Percentiles rank a stretch among this genome's conserved stretches.
Conservation (phyloP, 1,140 invertebrate species). For the Calosoma granatense region DNA sequence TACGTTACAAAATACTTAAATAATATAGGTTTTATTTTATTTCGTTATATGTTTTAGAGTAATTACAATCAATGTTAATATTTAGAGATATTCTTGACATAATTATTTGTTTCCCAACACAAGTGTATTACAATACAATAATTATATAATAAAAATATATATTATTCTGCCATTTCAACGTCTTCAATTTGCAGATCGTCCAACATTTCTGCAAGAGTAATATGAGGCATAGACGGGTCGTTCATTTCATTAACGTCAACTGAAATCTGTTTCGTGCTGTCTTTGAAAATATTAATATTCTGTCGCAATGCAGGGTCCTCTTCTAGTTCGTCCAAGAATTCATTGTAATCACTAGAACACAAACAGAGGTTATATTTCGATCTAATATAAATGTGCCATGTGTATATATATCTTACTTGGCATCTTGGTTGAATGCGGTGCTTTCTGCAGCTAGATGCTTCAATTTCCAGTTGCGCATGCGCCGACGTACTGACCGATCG, state of each 20-base stretch:
- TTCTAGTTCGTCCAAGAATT: constrained; percentile 96
- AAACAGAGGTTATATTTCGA: constrained; percentile 14
- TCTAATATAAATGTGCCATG: too few species aligned
- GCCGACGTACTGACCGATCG: constrained; percentile 56
- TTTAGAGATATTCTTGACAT: too few species aligned
- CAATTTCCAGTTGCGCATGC: constrained; percentile 84
- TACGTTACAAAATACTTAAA: too few species aligned
- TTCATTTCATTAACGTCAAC: constrained; percentile 53
- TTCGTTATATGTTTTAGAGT: too few species aligned
- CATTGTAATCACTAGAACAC: constrained; percentile 73
- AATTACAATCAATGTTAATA: too few species aligned
- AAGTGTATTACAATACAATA: too few species aligned
- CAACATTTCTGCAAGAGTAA: constrained; percentile 95
- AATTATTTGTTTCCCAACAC: too few species aligned
- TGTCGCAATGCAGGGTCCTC: constrained; percentile 83
- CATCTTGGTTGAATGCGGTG: constrained; percentile 53
- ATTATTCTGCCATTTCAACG: constrained; percentile 51
- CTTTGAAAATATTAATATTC: constrained; percentile 91
- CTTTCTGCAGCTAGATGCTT: constrained; percentile 70
- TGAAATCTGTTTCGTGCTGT: constrained; percentile 48
- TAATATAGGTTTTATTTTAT: too few species aligned
- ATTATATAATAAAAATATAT: background rate
- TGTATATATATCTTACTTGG: constrained; percentile 46
- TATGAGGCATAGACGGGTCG: constrained; percentile 64
- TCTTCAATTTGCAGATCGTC: constrained; percentile 85